Conservation (phyloP, 2,888 invertebrate genomes). For the Adineta ricciae region DNA sequence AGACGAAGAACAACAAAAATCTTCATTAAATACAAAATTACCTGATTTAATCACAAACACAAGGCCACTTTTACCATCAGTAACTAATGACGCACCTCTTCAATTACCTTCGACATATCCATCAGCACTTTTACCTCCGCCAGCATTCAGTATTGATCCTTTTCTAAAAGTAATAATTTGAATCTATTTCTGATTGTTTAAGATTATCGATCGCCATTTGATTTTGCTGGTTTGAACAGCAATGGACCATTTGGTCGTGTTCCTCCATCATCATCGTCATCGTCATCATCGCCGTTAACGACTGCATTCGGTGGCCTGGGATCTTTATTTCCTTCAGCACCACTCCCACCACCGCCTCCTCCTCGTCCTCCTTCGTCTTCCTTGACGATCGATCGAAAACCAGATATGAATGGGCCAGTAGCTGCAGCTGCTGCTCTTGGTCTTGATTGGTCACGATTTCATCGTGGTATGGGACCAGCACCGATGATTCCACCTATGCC, state of each 20-base stretch:
- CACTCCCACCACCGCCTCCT: neutral
- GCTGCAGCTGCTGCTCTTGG: slow-evolving; percentile 7
- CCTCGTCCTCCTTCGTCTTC: neutral
- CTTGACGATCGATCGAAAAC: neutral
- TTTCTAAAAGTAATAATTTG: neutral
- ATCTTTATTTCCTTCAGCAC: neutral
- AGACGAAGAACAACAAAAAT: neutral
- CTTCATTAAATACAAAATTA: neutral
- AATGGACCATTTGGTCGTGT: neutral
- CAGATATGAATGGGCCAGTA: neutral
- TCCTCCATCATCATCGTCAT: neutral
- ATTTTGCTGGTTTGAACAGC: neutral
- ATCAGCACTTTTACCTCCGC: neutral
- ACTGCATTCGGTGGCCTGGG: slow-evolving; percentile 16
- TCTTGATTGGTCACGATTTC: slow-evolving; percentile 13
- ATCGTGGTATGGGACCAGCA: neutral
- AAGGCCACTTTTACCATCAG: neutral
- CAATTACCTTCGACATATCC: neutral
- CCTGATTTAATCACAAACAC: neutral
- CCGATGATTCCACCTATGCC: neutral
- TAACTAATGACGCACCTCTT: neutral
- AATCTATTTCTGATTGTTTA: neutral
- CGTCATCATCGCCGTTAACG: too few species aligned
- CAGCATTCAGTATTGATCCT: neutral
- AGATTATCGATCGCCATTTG: slow-evolving; percentile 13